Percentiles rank a stretch among this genome's conserved stretches.
Conservation (phyloP, 2,888 invertebrate genomes). For the Caenorhabditis zanzibari region DNA sequence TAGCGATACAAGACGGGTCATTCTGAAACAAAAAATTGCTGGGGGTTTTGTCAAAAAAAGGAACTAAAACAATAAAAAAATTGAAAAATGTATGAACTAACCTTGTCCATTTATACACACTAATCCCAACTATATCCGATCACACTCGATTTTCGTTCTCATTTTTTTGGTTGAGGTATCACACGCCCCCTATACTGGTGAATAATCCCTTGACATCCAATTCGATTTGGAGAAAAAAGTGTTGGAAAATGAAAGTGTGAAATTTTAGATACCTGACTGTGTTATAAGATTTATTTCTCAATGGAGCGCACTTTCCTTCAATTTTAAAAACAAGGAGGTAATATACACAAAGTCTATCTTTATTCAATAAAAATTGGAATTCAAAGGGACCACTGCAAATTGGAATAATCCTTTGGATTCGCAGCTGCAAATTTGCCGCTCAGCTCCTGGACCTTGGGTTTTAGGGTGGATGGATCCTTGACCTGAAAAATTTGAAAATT, state of each 20-base stretch:
- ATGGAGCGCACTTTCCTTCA: background rate
- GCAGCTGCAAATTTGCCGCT: slow-evolving; percentile 10
- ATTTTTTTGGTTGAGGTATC: background rate
- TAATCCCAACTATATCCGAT: background rate
- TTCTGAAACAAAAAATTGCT: too few relatives aligned
- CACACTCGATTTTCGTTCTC: background rate
- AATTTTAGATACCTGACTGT: too few relatives aligned
- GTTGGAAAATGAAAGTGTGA: too few relatives aligned
- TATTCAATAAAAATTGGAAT: background rate
- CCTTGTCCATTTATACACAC: background rate
- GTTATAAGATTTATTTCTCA: background rate
- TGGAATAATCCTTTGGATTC: slow-evolving; percentile 14
- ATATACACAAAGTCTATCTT: background rate
- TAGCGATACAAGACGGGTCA: slow-evolving; percentile 4
- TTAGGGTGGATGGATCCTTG: background rate
- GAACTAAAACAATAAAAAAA: background rate
- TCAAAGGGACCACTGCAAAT: slow-evolving; percentile 23
- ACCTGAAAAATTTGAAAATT: slow-evolving; percentile 36
- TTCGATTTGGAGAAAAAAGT: background rate
- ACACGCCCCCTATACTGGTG: background rate
- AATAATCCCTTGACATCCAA: background rate
- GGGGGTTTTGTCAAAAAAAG: too few relatives aligned
- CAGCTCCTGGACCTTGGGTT: background rate
- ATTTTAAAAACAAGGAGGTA: background rate
- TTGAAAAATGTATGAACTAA: background rate